phyloP scores from a whole-genome alignment of 2,113 vertebrate species.

The Bambusicola thoracicus region DNA sequence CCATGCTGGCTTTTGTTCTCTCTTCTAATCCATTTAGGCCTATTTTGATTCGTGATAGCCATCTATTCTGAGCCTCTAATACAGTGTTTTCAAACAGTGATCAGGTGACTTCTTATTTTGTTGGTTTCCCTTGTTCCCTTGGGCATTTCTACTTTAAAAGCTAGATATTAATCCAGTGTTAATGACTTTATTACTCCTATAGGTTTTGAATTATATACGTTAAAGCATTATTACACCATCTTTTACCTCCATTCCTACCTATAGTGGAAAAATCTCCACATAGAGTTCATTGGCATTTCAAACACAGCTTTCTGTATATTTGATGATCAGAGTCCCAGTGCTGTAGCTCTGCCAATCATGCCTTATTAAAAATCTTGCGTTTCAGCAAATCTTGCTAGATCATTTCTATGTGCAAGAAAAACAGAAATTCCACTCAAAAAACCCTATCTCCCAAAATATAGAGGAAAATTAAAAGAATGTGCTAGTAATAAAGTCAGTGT shows the following conservation, averaged over 20 bases:
- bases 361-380: not conserved
- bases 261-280: not conserved
- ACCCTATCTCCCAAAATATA: not conserved
- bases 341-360: not conserved
- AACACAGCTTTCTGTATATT: not conserved
- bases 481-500: not conserved
- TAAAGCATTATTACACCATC: not conserved
- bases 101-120: not conserved
- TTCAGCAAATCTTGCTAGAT: too few relatives aligned
- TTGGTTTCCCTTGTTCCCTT: not conserved
- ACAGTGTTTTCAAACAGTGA: not conserved
- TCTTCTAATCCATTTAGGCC: not conserved
- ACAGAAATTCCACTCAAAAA: not conserved
- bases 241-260: not conserved
- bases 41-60: not conserved
- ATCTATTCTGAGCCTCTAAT: not conserved
- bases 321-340: not conserved
- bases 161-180: not conserved
- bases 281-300: not conserved
- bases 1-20: not conserved
- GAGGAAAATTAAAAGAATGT: not conserved
- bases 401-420: not conserved
- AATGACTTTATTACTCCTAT: not conserved
- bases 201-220: not conserved
- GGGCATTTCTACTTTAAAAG: not conserved